Evolutionary conservation across 2,888 invertebrate genomes (phyloP), one percentile per base, ranked within the genome.

Genomic region (Drosophila birchii): DNA sequence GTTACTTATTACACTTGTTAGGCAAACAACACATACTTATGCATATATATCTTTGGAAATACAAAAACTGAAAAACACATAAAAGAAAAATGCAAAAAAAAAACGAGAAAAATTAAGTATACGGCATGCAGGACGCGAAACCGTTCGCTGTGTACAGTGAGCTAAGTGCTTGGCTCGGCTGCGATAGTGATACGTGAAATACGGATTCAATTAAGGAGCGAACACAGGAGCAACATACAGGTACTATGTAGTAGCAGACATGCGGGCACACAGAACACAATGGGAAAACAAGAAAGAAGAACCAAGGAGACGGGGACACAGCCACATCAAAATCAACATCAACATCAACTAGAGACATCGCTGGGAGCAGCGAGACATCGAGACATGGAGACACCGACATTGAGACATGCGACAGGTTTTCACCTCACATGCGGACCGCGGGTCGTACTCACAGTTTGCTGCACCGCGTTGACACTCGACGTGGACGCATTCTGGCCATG

Each of bases 371-470:
- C 49, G 36, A 34, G 51, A 51, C 51, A 51, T 51, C 16, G 34
- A 53, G 51, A 53, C 51, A 53, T 23, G 23, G 44, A 53, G 53
- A 39, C 56, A 47, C 18, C 45, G 57, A 61, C 29, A 59, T 38
- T 34, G 34, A 75, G 61, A 64, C 78, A 72, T 60, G 68, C 54
- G 75, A 79, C 66, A 79, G 72, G 72, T 73, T 73, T 71, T 76
- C 72, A 67, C 56, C 49, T 67, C 44, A 73, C 79, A 88, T 85
- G 88, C 83, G 75, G 71, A 71, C 69, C 79, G 70, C 60, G 78
- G 76, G 80, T 78, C 79, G 79, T 91, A 91, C 91, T 91, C 91
- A 91, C 91, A 88, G 91, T 91, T 91, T 90, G 91, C 72, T 85
- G 90, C 83, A 86, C 78, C 66, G 88, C 72, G 76, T 84, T 74